Evolutionary conservation across 2,113 vertebrate genomes (phyloP).

Genomic region (Pleuronectes platessa): DNA sequence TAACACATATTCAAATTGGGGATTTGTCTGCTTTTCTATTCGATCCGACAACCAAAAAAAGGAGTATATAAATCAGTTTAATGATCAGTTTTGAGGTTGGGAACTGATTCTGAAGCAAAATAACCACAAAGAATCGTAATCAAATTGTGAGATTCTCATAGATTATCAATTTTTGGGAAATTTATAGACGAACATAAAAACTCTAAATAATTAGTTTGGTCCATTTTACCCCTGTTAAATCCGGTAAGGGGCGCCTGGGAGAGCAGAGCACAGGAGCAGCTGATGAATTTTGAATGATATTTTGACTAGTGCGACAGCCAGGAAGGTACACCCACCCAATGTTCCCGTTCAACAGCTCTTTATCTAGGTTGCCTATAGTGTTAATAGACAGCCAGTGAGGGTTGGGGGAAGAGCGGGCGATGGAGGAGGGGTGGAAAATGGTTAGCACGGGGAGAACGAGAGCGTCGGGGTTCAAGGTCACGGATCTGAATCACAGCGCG

Average conservation of each 20-base stretch:
- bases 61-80: too few relatives aligned
- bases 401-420: not conserved
- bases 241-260: not conserved
- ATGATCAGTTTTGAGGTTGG: too few relatives aligned
- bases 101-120: too few relatives aligned
- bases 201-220: not conserved
- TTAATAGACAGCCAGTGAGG: not conserved
- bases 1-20: too few relatives aligned
- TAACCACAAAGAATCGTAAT: too few relatives aligned
- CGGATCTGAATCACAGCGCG: constrained; percentile 55
- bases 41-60: too few relatives aligned
- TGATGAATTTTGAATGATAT: not conserved
- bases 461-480: constrained; percentile 44
- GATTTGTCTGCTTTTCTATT: too few relatives aligned
- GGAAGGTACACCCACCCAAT: not conserved
- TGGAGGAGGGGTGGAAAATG: constrained; percentile 5
- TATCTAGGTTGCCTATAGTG: not conserved
- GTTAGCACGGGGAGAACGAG: not conserved
- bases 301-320: not conserved
- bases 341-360: not conserved
- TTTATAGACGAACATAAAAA: not conserved
- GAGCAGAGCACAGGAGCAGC: not conserved
- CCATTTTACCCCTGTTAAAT: not conserved
- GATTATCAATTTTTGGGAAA: too few relatives aligned
- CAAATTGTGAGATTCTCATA: too few relatives aligned